Base-by-base conservation (phyloP, 2,797 vertebrate genomes). In the Coregonus suidteri region DNA sequence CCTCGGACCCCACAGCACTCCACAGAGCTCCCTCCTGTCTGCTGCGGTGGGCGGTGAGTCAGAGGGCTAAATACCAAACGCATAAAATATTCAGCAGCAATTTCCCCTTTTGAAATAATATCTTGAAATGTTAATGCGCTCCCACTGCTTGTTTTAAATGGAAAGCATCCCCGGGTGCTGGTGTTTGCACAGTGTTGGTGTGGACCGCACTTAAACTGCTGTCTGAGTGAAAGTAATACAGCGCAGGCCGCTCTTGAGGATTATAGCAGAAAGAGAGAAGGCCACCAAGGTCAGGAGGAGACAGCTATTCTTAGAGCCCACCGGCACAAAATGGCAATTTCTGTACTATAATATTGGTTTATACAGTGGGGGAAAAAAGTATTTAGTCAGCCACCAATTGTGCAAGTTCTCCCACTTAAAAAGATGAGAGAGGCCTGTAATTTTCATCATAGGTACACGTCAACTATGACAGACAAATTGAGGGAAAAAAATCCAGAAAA, bases 51-150 rank as follows among this genome's bases (percentile, higher is more conserved):
- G 65, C 20, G 4, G 30, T 3, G 11, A 66, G 64, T 30, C 25
- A 76, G 75, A 76, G 80, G 82, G 79, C 88, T 84, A 83, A 81
- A 74, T 80, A 77, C 84, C 80, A 70, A 56, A 41, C 35, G 0
- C 83, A 91, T 92, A 79, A 93, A 94, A 92, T 92, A 93, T 93
- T 92, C 87, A 91, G 74, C 79, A 88, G 83, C 85, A 90, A 88
- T 93, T 88, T 86, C 84, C 78, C 78, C 72, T 51, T 91, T 92
- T 87, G 86, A 91, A 90, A 92, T 91, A 90, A 92, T 89, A 90
- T 88, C 85, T 92, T 90, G 87, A 91, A 92, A 92, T 91, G 89
- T 86, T 92, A 91, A 93, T 91, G 90, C 15, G 51, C 77, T 87
- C 84, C 84, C 79, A 81, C 82, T 79, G 88, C 87, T 85, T 90